Percentiles rank a stretch among this genome's conserved stretches.
phyloP scores from a whole-genome alignment of 2,797 vertebrate species.

The Mormyrus hasselquistii region DNA sequence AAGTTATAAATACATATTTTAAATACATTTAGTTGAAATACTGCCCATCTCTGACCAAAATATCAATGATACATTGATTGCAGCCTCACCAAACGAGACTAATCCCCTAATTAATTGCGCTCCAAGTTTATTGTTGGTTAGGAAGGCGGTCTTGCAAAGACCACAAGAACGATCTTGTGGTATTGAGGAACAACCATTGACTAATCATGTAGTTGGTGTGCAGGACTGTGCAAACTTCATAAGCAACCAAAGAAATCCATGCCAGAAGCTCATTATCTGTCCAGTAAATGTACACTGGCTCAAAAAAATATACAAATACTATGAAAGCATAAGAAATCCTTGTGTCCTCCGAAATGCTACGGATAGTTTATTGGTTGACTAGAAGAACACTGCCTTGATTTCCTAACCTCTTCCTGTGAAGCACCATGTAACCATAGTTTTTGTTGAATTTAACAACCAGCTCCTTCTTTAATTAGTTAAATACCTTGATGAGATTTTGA shows the following conservation, averaged over 20 bases:
- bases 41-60: too few relatives aligned
- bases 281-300: neutral
- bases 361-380: neutral
- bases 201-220: neutral
- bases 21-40: too few relatives aligned
- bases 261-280: neutral
- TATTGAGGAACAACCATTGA: too few relatives aligned
- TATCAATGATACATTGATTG: too few relatives aligned
- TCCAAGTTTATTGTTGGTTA: too few relatives aligned
- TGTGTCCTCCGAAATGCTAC: neutral
- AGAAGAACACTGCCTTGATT: neutral
- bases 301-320: neutral
- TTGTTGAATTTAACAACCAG: neutral
- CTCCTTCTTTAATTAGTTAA: neutral
- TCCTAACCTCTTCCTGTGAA: neutral
- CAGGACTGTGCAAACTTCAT: neutral
- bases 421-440: neutral
- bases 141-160: too few relatives aligned
- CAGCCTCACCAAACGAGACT: too few relatives aligned
- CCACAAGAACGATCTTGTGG: too few relatives aligned
- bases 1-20: too few relatives aligned
- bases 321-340: neutral
- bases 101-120: too few relatives aligned
- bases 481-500: neutral
- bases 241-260: neutral